Percentiles rank a stretch among this genome's conserved stretches.
Conservation (phyloP, 2,113 vertebrate species). For the Callithrix jacchus region DNA sequence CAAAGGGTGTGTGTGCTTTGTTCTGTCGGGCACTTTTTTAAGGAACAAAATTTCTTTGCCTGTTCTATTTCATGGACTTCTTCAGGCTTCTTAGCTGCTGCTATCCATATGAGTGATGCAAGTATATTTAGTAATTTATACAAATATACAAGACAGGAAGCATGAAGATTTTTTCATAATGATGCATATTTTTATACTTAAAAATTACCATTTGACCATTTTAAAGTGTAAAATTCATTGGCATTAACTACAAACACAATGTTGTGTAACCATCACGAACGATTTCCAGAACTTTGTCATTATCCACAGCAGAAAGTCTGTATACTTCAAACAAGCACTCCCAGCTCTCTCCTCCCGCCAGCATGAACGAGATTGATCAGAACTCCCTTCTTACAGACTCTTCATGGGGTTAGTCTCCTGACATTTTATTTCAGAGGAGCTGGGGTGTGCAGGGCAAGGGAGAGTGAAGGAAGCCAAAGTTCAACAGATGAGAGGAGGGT, state of each 20-base stretch:
- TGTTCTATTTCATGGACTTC: neutral
- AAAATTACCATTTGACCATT: neutral
- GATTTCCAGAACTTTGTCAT: neutral
- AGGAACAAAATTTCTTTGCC: neutral
- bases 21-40: neutral
- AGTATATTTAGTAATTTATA: neutral
- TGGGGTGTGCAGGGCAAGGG: neutral
- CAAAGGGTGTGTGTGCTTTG: conserved; percentile 36
- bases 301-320: neutral
- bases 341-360: neutral
- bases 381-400: neutral
- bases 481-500: neutral
- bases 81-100: neutral
- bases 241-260: neutral
- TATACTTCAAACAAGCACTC: neutral
- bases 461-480: neutral
- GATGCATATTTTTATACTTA: neutral
- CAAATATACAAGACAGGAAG: neutral
- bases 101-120: accelerated
- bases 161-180: neutral
- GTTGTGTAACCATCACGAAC: neutral
- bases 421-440: neutral
- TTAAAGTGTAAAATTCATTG: neutral
- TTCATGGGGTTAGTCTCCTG: neutral
- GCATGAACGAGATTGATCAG: neutral